A percentile compares a stretch with the other conserved stretches of the same genome.
Conservation (phyloP, 2,113 vertebrate genomes). For the Mohoua ochrocephala region DNA sequence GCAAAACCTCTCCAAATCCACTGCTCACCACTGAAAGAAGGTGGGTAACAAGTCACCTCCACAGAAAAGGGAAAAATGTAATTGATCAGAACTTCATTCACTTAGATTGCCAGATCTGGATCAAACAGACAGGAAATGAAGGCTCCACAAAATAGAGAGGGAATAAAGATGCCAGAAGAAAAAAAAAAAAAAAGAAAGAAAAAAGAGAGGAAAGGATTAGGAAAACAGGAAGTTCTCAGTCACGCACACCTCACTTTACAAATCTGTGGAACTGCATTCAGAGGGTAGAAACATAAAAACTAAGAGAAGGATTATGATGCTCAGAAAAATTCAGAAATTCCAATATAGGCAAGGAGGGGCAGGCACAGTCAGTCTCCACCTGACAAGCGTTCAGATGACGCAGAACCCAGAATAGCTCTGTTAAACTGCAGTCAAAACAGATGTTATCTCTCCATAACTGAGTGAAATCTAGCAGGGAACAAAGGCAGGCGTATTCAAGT, state of each 20-base stretch:
- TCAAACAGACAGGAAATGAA: neutral
- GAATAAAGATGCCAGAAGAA: neutral
- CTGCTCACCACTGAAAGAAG: neutral
- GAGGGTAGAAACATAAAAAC: neutral
- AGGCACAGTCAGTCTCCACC: neutral
- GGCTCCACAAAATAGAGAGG: neutral
- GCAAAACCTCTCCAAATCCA: neutral
- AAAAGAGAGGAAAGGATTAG: neutral
- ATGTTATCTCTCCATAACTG: neutral
- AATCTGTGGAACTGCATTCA: neutral
- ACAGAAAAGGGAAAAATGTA: neutral
- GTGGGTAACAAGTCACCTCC: neutral
- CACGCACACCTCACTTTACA: accelerated
- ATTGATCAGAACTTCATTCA: neutral
- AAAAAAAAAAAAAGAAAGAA: neutral
- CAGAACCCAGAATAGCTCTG: neutral
- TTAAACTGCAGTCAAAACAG: neutral
- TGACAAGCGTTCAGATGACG: neutral
- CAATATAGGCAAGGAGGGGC: neutral
- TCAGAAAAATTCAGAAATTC: neutral
- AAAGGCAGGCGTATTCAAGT: neutral
- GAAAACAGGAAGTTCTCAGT: neutral
- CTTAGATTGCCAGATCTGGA: neutral
- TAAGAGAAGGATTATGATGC: neutral
- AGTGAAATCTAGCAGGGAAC: neutral